Conservation (phyloP, 2,113 vertebrate species). For the Baryphthengus martii region DNA sequence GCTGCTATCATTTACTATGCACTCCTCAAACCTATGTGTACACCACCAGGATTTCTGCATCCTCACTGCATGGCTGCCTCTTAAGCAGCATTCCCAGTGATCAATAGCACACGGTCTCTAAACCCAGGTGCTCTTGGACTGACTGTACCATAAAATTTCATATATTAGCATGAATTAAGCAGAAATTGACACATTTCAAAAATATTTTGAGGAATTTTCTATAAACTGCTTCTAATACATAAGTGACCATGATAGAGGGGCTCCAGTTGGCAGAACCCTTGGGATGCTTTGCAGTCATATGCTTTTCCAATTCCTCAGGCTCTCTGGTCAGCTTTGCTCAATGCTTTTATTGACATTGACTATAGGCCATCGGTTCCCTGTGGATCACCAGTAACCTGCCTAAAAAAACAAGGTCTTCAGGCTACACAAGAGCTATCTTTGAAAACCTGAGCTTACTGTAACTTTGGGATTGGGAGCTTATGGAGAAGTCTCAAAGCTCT, state of each 20-base stretch:
- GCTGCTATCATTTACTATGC: background rate
- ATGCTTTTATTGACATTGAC: background rate
- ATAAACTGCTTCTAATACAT: background rate
- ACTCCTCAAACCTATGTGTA: accelerated
- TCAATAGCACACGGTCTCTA: background rate
- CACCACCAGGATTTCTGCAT: background rate
- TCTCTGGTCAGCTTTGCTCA: background rate
- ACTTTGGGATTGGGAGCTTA: background rate
- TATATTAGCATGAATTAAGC: background rate
- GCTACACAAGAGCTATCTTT: background rate
- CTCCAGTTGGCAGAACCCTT: background rate
- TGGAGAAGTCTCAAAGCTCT: background rate
- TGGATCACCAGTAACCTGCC: background rate
- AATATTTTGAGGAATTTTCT: background rate
- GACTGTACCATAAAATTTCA: background rate
- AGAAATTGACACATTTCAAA: background rate
- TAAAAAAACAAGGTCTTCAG: background rate
- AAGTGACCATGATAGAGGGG: background rate
- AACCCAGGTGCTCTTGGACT: background rate
- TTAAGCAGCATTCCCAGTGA: background rate
- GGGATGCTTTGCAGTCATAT: background rate
- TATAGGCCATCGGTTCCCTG: background rate
- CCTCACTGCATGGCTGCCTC: background rate
- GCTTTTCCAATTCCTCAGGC: background rate
- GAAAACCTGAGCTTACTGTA: background rate